These are phyloP conservation scores for Phalacrocorax pelagicus DNA, from an alignment of 2,113 vertebrate genomes.

Conservation along the genomic window DNA sequence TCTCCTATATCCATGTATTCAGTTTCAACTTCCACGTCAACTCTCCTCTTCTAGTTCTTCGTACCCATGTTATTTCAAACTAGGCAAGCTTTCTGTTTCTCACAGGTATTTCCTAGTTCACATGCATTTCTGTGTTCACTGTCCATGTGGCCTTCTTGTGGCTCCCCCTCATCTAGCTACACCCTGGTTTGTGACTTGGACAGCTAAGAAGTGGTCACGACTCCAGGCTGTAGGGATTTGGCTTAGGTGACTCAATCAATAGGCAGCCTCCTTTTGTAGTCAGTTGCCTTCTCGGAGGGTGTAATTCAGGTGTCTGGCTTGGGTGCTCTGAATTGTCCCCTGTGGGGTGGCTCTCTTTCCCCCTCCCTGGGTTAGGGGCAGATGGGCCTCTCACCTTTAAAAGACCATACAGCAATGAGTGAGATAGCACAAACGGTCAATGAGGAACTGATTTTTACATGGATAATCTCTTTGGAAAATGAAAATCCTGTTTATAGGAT, in stretches of 20 bases:
- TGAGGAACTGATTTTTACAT: neutral
- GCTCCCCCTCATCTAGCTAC: neutral
- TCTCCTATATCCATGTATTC: neutral
- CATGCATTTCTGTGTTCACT: neutral
- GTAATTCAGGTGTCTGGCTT: neutral
- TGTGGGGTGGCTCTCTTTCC: neutral
- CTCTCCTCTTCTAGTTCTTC: neutral
- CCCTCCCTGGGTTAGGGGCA: neutral
- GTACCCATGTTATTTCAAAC: neutral
- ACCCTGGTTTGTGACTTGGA: neutral
- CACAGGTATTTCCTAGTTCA: neutral
- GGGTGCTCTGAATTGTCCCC: neutral
- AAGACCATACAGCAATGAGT: neutral
- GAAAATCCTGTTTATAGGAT: neutral
- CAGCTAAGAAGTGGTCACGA: neutral
- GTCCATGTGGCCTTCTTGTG: neutral
- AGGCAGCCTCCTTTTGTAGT: neutral
- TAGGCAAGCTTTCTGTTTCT: neutral
- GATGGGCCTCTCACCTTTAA: neutral
- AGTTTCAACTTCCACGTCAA: neutral
- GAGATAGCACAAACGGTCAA: neutral
- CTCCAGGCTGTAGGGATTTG: neutral
- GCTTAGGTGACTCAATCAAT: neutral
- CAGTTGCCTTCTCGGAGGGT: rapidly evolving
- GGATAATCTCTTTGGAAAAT: neutral